Base-by-base conservation (phyloP, 2,113 vertebrate species). In the Salminus brasiliensis region DNA sequence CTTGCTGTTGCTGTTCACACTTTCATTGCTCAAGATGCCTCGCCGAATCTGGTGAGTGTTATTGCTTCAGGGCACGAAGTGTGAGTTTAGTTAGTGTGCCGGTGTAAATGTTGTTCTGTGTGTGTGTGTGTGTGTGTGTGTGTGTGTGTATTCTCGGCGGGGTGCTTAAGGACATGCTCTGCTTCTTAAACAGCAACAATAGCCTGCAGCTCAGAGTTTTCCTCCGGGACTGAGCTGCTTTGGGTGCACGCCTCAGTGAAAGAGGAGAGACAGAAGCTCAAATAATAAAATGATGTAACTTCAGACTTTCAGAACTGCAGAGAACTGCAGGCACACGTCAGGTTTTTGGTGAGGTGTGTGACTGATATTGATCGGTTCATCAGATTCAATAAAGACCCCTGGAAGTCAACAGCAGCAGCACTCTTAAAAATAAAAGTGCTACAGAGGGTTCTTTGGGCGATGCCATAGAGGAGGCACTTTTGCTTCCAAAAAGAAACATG, bases 21-120 rank as follows among this genome's bases (percentile, higher is more conserved):
- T 73, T 13, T 68, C 10, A n/a, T 34, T 43, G 73, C 45, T 60
- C 68, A 80, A 47, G 69, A 88, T 88, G 86, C 86, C 84, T 39
- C 86, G 84, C 43, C 86, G 74, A 84, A 76, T 83, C 62, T 88
- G 86, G 86, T 88, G 84, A 88, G 86, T 83, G 52, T 9, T 59
- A 32, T 57, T 79, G 47, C 55, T 49, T 76, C 15, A 39, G 32
- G 12, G 1, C 8, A 4, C 39, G 18, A 7, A 32, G 43, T 80
- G 34, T 45, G 27, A 66, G 41, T 53, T n/a, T 29, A 11, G 15
- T 72, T 55, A 63, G n/a, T 36, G 23, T 72, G 57, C 62, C 57
- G 21, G 6, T 43, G 34, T 63, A 16, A 21, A 43, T 53, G 74
- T 5, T 2, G 39, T 9, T 52, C 5, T 45, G 4, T 81, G 45